Percentiles rank a stretch among this genome's conserved stretches.
Evolutionary conservation across 2,113 vertebrate genomes (phyloP).

Genomic region (Rhinolophus sinicus): DNA sequence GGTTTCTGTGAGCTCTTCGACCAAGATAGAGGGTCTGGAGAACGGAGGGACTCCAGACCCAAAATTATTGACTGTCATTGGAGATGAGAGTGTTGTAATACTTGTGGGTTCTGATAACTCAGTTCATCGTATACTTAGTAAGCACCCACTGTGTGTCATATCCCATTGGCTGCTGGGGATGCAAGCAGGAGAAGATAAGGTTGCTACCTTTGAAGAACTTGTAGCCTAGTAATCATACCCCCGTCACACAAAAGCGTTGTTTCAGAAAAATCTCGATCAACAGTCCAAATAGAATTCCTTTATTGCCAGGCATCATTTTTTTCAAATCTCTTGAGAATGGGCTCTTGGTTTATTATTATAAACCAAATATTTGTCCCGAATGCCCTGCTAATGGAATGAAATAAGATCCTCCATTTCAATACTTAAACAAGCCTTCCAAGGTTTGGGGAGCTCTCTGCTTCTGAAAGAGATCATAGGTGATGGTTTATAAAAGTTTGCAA

Average conservation of each 20-base stretch:
- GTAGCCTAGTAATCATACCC: neutral
- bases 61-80: neutral
- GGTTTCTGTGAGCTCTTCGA: neutral
- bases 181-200: neutral
- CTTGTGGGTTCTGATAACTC: neutral
- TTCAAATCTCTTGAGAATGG: neutral
- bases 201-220: constrained; percentile 12
- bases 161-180: neutral
- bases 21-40: neutral
- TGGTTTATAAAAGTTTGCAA: neutral
- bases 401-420: neutral
- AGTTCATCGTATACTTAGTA: neutral
- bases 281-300: neutral
- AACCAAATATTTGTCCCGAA: neutral
- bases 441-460: neutral
- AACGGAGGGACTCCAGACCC: neutral
- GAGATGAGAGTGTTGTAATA: neutral
- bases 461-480: neutral
- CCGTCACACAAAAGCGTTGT: neutral
- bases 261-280: constrained; percentile 3
- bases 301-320: neutral
- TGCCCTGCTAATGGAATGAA: neutral
- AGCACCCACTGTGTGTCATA: neutral
- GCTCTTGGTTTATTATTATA: neutral
- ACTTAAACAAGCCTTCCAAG: neutral